Conservation (phyloP, 2,797 vertebrate genomes). For the Miichthys miiuy region DNA sequence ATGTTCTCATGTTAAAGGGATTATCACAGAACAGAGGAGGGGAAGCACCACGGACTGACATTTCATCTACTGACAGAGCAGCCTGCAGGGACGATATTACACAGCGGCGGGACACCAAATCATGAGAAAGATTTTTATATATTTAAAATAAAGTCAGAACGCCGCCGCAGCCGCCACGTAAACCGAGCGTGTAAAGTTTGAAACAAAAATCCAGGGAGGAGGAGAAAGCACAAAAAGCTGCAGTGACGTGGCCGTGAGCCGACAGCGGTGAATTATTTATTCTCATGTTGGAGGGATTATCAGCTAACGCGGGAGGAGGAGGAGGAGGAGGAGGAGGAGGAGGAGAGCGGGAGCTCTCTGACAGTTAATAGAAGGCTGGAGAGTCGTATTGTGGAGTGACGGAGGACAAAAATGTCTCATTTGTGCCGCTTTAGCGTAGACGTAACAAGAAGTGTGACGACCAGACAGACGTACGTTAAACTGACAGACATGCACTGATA, state of each 20-base stretch:
- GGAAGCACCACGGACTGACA: slow-evolving; percentile 1
- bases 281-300: slow-evolving; percentile 64
- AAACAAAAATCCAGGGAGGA: slow-evolving; percentile 35
- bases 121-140: no score
- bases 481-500: background rate
- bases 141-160: background rate
- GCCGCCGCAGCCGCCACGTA: background rate
- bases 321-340: slow-evolving; percentile 20
- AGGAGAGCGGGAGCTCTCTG: slow-evolving; percentile 21
- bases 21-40: slow-evolving; percentile 49
- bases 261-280: slow-evolving; percentile 67
- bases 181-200: slow-evolving; percentile 41
- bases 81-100: slow-evolving; percentile 40
- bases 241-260: slow-evolving; percentile 49
- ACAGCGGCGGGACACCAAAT: slow-evolving; percentile 2
- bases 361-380: slow-evolving; percentile 44
- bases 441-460: slow-evolving; percentile 48
- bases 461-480: no score
- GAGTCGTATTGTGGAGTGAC: slow-evolving; percentile 6
- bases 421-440: slow-evolving; percentile 24
- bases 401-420: slow-evolving; percentile 31
- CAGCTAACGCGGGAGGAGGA: slow-evolving; percentile 28
- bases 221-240: slow-evolving; percentile 51
- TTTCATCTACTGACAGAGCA: slow-evolving; percentile 25
- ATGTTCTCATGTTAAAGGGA: slow-evolving; percentile 59